Evolutionary conservation across 1,140 invertebrate genomes (phyloP).

Genomic region (Venustaconcha ellipsiformis): DNA sequence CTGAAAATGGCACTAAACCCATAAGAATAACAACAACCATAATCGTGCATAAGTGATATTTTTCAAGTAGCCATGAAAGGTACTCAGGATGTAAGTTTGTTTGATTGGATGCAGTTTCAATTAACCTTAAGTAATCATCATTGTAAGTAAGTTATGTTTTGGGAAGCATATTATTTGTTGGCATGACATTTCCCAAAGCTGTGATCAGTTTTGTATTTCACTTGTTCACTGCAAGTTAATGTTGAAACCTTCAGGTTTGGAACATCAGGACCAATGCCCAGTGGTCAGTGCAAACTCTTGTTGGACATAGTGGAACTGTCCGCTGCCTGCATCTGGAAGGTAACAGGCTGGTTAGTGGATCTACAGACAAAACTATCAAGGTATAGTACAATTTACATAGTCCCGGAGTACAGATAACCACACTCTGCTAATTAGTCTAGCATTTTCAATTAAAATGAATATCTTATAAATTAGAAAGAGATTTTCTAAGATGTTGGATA

Average conservation of each 20-base stretch:
- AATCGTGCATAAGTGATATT: too few relatives aligned
- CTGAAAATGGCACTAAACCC: too few relatives aligned
- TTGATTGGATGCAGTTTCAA: too few relatives aligned
- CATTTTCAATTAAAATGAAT: not conserved
- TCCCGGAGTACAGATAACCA: not conserved
- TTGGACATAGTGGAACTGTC: slow-evolving; percentile 73
- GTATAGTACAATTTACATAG: slow-evolving; percentile 39
- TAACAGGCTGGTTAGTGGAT: slow-evolving; percentile 72
- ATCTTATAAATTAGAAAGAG: not conserved
- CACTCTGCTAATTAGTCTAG: not conserved
- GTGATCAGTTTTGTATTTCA: too few relatives aligned
- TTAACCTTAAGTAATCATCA: too few relatives aligned
- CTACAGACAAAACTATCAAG: slow-evolving; percentile 72
- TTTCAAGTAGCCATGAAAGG: too few relatives aligned
- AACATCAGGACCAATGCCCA: slow-evolving; percentile 72
- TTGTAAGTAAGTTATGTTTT: too few relatives aligned
- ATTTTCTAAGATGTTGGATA: not conserved
- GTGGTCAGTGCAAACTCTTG: slow-evolving; percentile 73
- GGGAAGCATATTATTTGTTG: too few relatives aligned
- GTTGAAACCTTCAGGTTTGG: slow-evolving; percentile 60
- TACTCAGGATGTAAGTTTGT: too few relatives aligned
- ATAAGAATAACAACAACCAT: too few relatives aligned
- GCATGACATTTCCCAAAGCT: too few relatives aligned
- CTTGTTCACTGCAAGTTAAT: too few relatives aligned
- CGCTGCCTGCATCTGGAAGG: slow-evolving; percentile 72